Evolutionary conservation across 2,113 vertebrate genomes (phyloP).

Genomic region (Delphinapterus leucas): DNA sequence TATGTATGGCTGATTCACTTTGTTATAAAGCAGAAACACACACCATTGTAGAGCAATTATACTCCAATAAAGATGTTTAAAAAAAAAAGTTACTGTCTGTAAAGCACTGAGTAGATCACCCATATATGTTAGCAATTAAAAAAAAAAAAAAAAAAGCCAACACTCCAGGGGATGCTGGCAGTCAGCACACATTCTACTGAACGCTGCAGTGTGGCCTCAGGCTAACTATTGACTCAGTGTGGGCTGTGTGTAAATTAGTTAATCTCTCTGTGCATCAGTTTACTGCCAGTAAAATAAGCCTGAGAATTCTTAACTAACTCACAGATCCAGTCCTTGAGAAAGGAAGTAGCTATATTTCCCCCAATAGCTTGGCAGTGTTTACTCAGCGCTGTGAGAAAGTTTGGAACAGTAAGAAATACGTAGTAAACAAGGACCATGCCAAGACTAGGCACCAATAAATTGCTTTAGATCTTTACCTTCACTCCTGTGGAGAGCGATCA

Average conservation of each 20-base stretch:
- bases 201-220: not conserved
- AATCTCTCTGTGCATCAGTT: not conserved
- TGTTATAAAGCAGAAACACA: no score
- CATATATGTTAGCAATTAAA: not conserved
- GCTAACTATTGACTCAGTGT: not conserved
- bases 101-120: not conserved
- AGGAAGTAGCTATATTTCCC: not conserved
- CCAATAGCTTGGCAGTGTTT: not conserved
- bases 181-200: not conserved
- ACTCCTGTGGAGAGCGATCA: not conserved
- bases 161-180: not conserved
- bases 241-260: not conserved
- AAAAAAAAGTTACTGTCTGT: no score
- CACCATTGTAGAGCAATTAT: no score
- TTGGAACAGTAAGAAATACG: not conserved
- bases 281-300: not conserved
- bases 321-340: not conserved
- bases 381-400: not conserved
- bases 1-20: no score
- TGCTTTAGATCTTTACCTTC: not conserved
- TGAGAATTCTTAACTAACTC: conserved; percentile 1
- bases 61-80: no score
- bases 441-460: not conserved
- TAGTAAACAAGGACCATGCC: not conserved
- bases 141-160: not conserved